These are phyloP conservation scores for Bagarius yarrelli DNA, from an alignment of 2,113 vertebrate genomes.

Conservation along the genomic window DNA sequence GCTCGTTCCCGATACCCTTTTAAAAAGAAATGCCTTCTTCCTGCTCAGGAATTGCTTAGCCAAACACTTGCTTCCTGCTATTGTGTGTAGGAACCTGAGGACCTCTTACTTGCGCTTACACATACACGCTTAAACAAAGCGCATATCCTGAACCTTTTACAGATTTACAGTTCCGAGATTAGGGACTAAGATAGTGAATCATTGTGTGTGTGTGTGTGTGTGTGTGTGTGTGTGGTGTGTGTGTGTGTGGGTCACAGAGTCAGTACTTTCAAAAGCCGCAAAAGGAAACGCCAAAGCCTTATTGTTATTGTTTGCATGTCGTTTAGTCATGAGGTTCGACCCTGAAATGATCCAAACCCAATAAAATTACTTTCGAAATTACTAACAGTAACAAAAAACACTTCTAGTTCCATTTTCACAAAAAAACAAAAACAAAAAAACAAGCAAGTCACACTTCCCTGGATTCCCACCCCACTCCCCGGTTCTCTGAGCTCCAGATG, in stretches of 20 bases:
- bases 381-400: too few species aligned
- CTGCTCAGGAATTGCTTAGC: constrained; percentile 30
- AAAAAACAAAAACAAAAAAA: too few species aligned
- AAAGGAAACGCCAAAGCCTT: too few species aligned
- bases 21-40: constrained; percentile 44
- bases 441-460: neutral
- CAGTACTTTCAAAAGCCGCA: too few species aligned
- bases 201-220: neutral
- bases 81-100: constrained; percentile 38
- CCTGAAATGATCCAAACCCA: neutral
- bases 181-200: neutral
- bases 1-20: constrained; percentile 36
- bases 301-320: too few species aligned
- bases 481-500: constrained; percentile 40
- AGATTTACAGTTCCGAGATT: constrained; percentile 6
- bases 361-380: neutral
- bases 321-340: neutral
- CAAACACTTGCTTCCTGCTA: constrained; percentile 50
- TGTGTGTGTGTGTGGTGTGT: too few species aligned
- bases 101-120: too few species aligned
- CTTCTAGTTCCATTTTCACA: neutral
- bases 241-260: too few species aligned
- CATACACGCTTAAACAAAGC: neutral
- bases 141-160: neutral
- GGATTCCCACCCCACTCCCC: constrained; percentile 6